Conservation (phyloP, 2,797 vertebrate species). For the Acrossocheilus fasciatus region DNA sequence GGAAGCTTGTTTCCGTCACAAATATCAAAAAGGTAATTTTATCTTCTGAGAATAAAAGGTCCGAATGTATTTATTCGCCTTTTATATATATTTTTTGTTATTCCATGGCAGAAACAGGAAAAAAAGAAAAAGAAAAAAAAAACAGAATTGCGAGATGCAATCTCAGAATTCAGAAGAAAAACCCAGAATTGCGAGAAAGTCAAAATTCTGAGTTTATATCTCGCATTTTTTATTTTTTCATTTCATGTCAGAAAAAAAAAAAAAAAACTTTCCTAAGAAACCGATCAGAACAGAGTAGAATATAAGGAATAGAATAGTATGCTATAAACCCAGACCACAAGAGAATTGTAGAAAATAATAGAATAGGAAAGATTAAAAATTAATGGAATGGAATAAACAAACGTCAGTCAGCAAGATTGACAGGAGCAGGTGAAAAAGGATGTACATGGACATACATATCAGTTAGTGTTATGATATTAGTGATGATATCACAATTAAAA, state of each 20-base stretch:
- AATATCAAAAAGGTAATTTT: background rate
- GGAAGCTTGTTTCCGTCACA: background rate
- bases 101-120: too few relatives aligned
- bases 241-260: too few relatives aligned
- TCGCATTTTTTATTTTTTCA: background rate
- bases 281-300: too few relatives aligned
- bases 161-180: too few relatives aligned
- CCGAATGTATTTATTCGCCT: background rate
- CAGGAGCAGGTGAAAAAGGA: background rate
- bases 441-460: background rate
- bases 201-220: background rate
- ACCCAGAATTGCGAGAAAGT: background rate
- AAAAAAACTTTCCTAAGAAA: background rate
- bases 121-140: too few relatives aligned
- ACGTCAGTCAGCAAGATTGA: fast-evolving
- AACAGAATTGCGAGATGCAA: background rate
- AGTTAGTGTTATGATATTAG: conserved; percentile 8
- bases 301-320: background rate
- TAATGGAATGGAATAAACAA: background rate
- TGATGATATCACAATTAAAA: background rate
- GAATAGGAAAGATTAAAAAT: background rate
- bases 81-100: background rate
- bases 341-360: background rate
- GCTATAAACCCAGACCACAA: background rate
- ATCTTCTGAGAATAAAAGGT: background rate